Percentiles rank a stretch among this genome's conserved stretches.
Evolutionary conservation across 2,797 vertebrate species (phyloP).

Genomic region (Sciaenops ocellatus): DNA sequence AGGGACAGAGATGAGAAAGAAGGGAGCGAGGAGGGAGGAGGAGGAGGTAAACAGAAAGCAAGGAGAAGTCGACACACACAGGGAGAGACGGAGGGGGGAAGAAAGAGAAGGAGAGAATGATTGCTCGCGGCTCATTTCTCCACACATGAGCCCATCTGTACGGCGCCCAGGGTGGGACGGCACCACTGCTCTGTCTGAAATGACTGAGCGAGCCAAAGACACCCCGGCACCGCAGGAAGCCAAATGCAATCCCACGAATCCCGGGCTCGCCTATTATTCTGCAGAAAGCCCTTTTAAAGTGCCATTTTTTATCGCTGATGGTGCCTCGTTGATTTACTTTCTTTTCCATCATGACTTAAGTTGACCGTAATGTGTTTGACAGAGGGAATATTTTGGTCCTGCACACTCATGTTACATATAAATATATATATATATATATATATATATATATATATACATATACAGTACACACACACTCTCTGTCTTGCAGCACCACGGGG

Average conservation of each 20-base stretch:
- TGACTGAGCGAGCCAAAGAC: slow-evolving; percentile 84
- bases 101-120: slow-evolving; percentile 67
- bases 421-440: neutral
- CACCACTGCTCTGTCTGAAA: slow-evolving; percentile 85
- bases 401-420: slow-evolving; percentile 9
- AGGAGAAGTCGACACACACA: slow-evolving; percentile 61
- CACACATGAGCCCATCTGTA: slow-evolving; percentile 89
- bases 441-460: neutral
- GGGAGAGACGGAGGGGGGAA: slow-evolving; percentile 31
- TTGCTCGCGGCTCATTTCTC: slow-evolving; percentile 89
- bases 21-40: slow-evolving; percentile 31
- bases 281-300: slow-evolving; percentile 77
- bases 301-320: slow-evolving; percentile 60
- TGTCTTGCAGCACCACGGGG: slow-evolving; percentile 72
- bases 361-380: slow-evolving; percentile 81
- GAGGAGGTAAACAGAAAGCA: slow-evolving; percentile 76
- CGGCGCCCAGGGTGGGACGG: slow-evolving; percentile 87
- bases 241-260: slow-evolving; percentile 87
- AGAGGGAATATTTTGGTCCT: slow-evolving; percentile 64
- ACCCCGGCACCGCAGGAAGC: slow-evolving; percentile 84
- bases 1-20: slow-evolving; percentile 66
- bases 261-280: slow-evolving; percentile 82
- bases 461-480: neutral
- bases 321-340: slow-evolving; percentile 83
- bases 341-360: slow-evolving; percentile 81